A percentile compares a stretch with the other conserved stretches of the same genome.
Evolutionary conservation across 2,113 vertebrate species (phyloP).

Genomic region (Arizona elegans): DNA sequence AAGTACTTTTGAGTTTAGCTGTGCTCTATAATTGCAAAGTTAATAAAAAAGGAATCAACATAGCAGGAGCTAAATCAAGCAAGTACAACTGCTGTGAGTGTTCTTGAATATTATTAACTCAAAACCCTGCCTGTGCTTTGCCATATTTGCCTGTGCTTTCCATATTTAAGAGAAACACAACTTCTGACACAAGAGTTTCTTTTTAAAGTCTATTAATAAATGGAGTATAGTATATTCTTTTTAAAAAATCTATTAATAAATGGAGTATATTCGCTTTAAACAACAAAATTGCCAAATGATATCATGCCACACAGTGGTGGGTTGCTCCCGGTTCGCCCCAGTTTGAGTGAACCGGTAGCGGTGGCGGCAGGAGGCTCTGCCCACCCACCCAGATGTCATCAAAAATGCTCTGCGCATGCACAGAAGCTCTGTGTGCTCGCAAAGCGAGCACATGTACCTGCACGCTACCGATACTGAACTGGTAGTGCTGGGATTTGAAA

Average conservation of each 20-base stretch:
- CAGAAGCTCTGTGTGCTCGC: too few species aligned
- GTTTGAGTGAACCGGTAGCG: too few species aligned
- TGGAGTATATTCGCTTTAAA: slow-evolving; percentile 51
- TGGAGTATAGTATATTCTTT: slow-evolving; percentile 32
- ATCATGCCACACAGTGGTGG: not conserved
- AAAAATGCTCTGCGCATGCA: too few species aligned
- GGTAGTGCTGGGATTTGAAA: too few species aligned
- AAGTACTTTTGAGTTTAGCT: slow-evolving; percentile 56
- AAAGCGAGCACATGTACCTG: too few species aligned
- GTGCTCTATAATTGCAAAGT: slow-evolving; percentile 64
- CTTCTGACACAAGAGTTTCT: slow-evolving; percentile 45
- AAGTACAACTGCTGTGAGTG: slow-evolving; percentile 63
- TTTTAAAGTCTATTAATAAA: slow-evolving; percentile 43
- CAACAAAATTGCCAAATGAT: slow-evolving; percentile 37
- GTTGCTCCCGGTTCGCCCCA: too few species aligned
- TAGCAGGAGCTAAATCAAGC: slow-evolving; percentile 66
- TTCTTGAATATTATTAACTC: slow-evolving; percentile 69
- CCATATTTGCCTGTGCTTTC: not conserved
- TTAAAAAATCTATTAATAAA: slow-evolving; percentile 48
- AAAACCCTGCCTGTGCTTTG: slow-evolving; percentile 45
- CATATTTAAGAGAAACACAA: slow-evolving; percentile 44
- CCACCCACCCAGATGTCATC: too few species aligned
- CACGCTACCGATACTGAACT: too few species aligned
- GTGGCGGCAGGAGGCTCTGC: too few species aligned
- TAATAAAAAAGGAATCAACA: slow-evolving; percentile 70